Base-by-base conservation (phyloP, 1,140 invertebrate species). In the Varroa destructor region DNA sequence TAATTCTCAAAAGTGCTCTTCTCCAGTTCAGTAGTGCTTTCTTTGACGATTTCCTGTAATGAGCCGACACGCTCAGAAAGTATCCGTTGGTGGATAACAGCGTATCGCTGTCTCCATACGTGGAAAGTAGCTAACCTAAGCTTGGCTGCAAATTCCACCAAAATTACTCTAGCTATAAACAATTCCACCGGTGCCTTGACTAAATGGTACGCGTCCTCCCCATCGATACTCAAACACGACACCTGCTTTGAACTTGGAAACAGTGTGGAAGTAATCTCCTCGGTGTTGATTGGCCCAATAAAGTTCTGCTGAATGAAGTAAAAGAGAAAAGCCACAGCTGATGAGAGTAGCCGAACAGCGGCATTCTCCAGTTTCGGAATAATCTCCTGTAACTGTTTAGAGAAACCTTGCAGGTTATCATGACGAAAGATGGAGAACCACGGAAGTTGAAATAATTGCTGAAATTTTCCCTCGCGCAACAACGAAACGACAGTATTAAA, bases 101-200 rank as follows among this genome's bases (percentile, higher is more conserved):
- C 81, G 71, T 82, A 79, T 76, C 89, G 82, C 72, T 91, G 79
- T 57, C 82, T 77, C 90, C 90, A 92, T 88, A 88, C 90, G 25
- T 82, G 75, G 74, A 78, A 75, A 12, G 84, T 78, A 79, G 84
- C 73, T 71, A 78, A 82, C 46, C 55, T 55, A 79, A 80, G 80
- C 55, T 79, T 77, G 54, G 81, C 74, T 37, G 76, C 70, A 64
- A 79, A 77, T 42, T 81, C 76, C 43, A 85, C 80, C 46, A 91
- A 85, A 72, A 90, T 83, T 75, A 84, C 78, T 75, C 82, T 83
- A 1, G 88, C 83, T 57, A 88, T 78, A 54, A 87, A 84, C 51
- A 92, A 79, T 6, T 88, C 80, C 75, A 87, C 84, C 10, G 84
- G 82, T 75, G 84, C 80, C 71, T 80, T 80, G 14, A 87, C 83